These are phyloP conservation scores for Cisticola juncidis DNA, from an alignment of 2,113 vertebrate genomes.

Conservation along the genomic window DNA sequence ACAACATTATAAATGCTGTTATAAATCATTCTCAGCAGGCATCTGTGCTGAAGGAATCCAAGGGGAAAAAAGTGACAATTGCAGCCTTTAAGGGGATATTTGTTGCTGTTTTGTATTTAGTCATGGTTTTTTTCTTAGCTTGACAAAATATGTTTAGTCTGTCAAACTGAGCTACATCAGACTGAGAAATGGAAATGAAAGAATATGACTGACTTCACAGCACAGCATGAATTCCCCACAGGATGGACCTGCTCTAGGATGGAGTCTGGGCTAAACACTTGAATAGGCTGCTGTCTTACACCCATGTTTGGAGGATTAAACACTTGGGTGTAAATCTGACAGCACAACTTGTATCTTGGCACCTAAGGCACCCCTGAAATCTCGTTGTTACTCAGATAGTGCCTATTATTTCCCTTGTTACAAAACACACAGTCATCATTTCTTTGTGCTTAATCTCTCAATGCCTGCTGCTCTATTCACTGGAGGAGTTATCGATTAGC, in stretches of 20 bases:
- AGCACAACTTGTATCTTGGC: background rate
- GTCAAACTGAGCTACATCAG: background rate
- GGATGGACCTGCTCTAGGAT: background rate
- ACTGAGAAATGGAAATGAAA: background rate
- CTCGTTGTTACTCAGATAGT: background rate
- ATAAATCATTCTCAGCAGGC: background rate
- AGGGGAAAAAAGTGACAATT: background rate
- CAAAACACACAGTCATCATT: accelerated
- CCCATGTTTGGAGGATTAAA: background rate
- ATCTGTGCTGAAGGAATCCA: background rate
- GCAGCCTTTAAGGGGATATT: background rate
- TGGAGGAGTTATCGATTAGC: background rate
- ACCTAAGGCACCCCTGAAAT: background rate
- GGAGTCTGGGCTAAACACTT: background rate
- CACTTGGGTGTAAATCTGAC: background rate
- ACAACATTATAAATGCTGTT: background rate
- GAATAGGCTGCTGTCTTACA: background rate
- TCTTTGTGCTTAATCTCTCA: background rate
- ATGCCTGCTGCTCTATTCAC: background rate
- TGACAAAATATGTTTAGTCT: background rate
- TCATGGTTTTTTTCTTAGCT: background rate
- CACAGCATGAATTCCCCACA: background rate
- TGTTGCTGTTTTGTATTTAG: background rate
- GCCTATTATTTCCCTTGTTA: background rate
- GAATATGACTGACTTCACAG: background rate